Evolutionary conservation across 2,888 invertebrate genomes (phyloP).

Genomic region (Pimpla rufipes): DNA sequence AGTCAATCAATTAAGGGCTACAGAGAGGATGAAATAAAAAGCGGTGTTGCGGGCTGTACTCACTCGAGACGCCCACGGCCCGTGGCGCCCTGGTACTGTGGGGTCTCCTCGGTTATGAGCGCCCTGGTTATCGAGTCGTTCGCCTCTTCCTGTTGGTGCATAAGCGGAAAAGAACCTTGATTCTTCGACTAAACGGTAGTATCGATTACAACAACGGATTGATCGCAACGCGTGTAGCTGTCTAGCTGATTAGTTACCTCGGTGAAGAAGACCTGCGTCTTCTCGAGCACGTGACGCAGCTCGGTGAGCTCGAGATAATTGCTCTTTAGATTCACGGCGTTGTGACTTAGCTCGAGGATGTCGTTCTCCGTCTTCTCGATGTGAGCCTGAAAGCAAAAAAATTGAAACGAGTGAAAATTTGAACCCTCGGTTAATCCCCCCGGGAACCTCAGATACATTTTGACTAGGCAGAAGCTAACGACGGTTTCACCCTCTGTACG

Average conservation of each 20-base stretch:
- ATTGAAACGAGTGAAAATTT: too few species aligned
- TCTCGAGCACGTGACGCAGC: constrained; percentile 95
- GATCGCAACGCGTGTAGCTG: constrained; percentile 63
- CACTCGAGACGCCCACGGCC: constrained; percentile 85
- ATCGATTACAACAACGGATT: constrained; percentile 77
- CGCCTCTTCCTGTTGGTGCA: constrained; percentile 88
- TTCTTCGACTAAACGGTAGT: constrained; percentile 83
- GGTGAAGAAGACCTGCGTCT: constrained; percentile 95
- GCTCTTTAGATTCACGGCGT: constrained; percentile 95
- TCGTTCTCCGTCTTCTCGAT: constrained; percentile 98
- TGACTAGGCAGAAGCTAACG: too few species aligned
- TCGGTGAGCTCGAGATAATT: constrained; percentile 97
- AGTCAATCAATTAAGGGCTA: background rate
- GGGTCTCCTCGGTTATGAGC: constrained; percentile 86
- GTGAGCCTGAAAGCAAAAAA: constrained; percentile 88
- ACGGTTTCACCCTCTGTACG: too few species aligned
- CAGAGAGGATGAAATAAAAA: constrained; percentile 10
- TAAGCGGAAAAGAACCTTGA: constrained; percentile 83
- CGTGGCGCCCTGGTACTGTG: constrained; percentile 74
- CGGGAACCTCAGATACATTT: too few species aligned
- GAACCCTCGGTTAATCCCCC: too few species aligned
- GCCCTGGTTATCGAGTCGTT: constrained; percentile 88
- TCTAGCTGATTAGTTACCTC: constrained; percentile 86
- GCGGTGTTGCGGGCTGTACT: constrained; percentile 69
- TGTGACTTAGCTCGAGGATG: constrained; percentile 96